phyloP scores from a whole-genome alignment of 2,113 vertebrate genomes.

The Aramus guarauna region DNA sequence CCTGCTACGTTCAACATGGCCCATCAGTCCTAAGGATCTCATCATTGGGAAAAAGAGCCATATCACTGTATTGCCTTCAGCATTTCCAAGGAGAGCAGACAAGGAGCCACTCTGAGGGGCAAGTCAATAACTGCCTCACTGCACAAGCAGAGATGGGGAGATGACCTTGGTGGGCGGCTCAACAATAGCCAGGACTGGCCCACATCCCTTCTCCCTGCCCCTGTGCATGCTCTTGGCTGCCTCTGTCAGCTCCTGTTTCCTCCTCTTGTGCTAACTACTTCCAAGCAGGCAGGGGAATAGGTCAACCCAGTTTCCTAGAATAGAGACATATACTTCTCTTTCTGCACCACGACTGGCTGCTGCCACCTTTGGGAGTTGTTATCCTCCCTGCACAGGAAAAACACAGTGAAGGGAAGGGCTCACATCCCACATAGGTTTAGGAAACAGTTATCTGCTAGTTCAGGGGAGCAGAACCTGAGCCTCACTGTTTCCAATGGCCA shows the following conservation, averaged over 20 bases:
- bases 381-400: not conserved
- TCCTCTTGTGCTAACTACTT: not conserved
- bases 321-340: not conserved
- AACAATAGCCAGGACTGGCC: not conserved
- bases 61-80: not conserved
- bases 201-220: not conserved
- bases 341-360: not conserved
- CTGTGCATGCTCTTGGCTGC: not conserved
- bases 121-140: not conserved
- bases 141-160: not conserved
- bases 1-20: not conserved
- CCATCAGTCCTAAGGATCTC: not conserved
- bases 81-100: not conserved
- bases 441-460: not conserved
- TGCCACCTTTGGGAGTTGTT: not conserved
- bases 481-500: not conserved
- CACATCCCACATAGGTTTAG: not conserved
- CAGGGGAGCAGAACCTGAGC: not conserved
- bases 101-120: not conserved
- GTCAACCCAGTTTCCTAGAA: conserved; percentile 5
- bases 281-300: not conserved
- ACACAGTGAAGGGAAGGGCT: not conserved
- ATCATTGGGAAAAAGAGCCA: not conserved
- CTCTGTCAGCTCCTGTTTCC: not conserved
- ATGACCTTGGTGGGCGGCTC: not conserved